phyloP scores from a whole-genome alignment of 2,797 vertebrate genomes.

The Cirrhinus molitorella region DNA sequence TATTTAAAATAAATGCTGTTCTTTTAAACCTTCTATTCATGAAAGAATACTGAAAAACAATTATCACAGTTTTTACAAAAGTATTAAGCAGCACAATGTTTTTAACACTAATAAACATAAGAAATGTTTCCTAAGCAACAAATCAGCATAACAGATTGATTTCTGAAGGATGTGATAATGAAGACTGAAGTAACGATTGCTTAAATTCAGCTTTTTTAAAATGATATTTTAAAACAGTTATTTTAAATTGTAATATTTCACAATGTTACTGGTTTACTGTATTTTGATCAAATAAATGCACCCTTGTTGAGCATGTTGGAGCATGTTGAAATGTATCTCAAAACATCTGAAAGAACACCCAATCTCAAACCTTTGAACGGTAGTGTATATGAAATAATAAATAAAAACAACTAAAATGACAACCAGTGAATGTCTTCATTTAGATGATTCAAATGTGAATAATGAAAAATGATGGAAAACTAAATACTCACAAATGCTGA shows the following conservation, averaged over 20 bases:
- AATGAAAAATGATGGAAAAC: conserved; percentile 44
- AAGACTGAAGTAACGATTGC: background rate
- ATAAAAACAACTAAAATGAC: background rate
- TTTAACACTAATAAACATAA: background rate
- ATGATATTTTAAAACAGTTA: background rate
- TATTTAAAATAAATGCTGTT: background rate
- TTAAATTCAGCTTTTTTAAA: background rate
- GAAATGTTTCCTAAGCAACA: background rate
- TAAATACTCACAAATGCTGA: conserved; percentile 87
- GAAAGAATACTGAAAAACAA: background rate
- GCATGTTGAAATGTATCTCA: background rate
- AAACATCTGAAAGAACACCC: no score
- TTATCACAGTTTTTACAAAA: background rate
- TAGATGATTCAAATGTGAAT: background rate
- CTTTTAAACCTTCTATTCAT: background rate
- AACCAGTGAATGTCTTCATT: background rate
- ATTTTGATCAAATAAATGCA: background rate
- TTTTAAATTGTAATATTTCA: background rate
- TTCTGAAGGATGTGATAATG: background rate
- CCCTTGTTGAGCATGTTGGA: background rate
- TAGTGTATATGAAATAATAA: background rate
- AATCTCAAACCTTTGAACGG: background rate
- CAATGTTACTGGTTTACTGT: background rate
- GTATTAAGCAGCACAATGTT: background rate
- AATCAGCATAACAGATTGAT: background rate